These are phyloP conservation scores for Malacosoma neustria DNA, from an alignment of 2,888 invertebrate species.

Conservation along the genomic window DNA sequence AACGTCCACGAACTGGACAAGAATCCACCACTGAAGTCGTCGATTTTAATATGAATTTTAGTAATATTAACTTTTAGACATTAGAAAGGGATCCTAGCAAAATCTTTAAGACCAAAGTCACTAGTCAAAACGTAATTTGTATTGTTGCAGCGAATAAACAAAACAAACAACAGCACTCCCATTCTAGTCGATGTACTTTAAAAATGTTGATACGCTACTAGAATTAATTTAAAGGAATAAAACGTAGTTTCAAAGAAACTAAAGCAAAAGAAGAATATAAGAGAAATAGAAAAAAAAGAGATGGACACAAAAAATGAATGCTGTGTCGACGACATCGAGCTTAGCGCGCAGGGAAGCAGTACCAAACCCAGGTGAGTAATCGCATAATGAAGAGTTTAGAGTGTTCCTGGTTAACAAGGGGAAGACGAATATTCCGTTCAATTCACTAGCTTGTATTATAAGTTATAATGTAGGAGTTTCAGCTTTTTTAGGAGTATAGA, in stretches of 20 bases:
- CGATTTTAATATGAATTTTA: too few species aligned
- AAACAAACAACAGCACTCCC: slow-evolving; percentile 26
- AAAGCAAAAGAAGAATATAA: slow-evolving; percentile 19
- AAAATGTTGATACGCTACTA: slow-evolving; percentile 59
- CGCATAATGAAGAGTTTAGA: neutral
- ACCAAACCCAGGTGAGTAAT: slow-evolving; percentile 44
- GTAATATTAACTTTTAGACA: too few species aligned
- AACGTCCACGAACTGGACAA: too few species aligned
- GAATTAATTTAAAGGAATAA: slow-evolving; percentile 13
- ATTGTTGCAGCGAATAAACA: slow-evolving; percentile 41
- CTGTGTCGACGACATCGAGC: slow-evolving; percentile 56
- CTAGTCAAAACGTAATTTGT: too few species aligned
- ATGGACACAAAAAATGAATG: slow-evolving; percentile 59
- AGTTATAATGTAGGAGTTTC: too few species aligned
- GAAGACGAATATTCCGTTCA: too few species aligned
- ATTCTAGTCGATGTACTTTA: slow-evolving; percentile 45
- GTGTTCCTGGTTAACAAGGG: too few species aligned
- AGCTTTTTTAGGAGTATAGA: too few species aligned
- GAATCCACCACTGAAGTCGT: too few species aligned
- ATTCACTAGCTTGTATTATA: too few species aligned
- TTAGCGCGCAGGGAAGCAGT: slow-evolving; percentile 55
- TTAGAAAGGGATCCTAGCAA: too few species aligned
- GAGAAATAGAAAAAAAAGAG: slow-evolving; percentile 18
- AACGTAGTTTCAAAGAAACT: slow-evolving; percentile 17
- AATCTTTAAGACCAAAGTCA: too few species aligned